A percentile compares a stretch with the other conserved stretches of the same genome.
Conservation (phyloP, 2,113 vertebrate genomes). For the Menura novaehollandiae region DNA sequence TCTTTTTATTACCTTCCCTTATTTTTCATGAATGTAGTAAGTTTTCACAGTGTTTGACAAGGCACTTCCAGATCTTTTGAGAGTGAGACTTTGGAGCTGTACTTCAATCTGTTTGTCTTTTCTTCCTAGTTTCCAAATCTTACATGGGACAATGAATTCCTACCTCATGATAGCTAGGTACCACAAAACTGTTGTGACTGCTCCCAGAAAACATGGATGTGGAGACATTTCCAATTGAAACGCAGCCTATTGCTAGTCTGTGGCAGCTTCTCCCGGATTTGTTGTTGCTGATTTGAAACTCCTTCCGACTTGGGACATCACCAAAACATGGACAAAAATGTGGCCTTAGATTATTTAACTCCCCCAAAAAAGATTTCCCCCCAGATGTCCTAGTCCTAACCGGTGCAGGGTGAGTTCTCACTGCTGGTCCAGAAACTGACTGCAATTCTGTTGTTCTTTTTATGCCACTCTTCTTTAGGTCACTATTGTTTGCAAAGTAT, state of each 20-base stretch:
- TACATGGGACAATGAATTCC: not conserved
- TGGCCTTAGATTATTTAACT: not conserved
- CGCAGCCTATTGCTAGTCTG: not conserved
- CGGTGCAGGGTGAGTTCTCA: accelerated
- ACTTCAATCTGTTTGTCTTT: not conserved
- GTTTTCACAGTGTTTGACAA: not conserved
- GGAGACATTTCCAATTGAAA: not conserved
- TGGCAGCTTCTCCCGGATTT: not conserved
- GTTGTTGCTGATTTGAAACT: not conserved
- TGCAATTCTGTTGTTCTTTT: not conserved
- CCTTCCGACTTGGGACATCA: not conserved
- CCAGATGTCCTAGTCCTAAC: not conserved
- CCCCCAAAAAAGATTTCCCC: not conserved
- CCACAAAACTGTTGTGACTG: not conserved
- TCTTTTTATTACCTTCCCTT: not conserved
- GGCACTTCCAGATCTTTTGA: not conserved
- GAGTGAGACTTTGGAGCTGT: not conserved
- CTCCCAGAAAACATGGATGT: not conserved
- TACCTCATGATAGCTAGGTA: not conserved
- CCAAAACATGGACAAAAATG: not conserved
- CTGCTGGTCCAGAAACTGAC: not conserved
- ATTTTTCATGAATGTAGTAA: not conserved
- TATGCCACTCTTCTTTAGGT: not conserved
- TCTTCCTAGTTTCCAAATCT: not conserved
- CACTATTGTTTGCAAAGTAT: not conserved